These are phyloP conservation scores for Bagarius yarrelli DNA, from an alignment of 2,113 vertebrate species.

Conservation along the genomic window DNA sequence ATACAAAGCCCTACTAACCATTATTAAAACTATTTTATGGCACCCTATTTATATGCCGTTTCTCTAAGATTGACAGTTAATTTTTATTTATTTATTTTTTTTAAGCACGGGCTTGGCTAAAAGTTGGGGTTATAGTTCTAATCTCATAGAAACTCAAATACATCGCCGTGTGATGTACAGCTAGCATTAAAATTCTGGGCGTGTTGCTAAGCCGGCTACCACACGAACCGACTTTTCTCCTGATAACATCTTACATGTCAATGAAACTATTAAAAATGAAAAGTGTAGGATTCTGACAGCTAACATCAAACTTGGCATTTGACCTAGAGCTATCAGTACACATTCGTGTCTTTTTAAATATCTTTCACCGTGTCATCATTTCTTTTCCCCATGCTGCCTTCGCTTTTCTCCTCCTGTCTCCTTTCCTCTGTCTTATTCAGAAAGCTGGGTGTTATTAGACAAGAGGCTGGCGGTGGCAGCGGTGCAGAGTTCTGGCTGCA, in stretches of 20 bases:
- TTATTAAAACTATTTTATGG: not conserved
- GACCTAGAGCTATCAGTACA: constrained; percentile 27
- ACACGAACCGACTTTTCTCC: not conserved
- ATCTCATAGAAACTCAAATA: not conserved
- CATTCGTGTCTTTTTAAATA: constrained; percentile 5
- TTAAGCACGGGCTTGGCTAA: not conserved
- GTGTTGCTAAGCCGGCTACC: not conserved
- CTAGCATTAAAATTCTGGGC: not conserved
- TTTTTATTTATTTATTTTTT: not conserved
- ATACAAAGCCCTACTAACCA: too few species aligned
- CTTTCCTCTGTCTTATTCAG: constrained; percentile 17
- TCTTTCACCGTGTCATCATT: constrained; percentile 25
- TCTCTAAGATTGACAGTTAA: not conserved
- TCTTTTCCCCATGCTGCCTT: constrained; percentile 3
- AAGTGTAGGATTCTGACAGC: constrained; percentile 6
- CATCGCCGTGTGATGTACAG: not conserved
- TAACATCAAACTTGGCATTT: constrained; percentile 8
- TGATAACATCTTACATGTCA: constrained; percentile 1
- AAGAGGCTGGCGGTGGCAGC: not conserved
- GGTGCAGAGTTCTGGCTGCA: constrained; percentile 14
- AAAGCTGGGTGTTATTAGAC: constrained; percentile 19
- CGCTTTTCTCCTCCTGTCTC: not conserved
- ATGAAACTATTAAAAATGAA: constrained; percentile 16
- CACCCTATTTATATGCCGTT: not conserved
- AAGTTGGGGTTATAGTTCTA: constrained; percentile 8